Percentiles rank a stretch among this genome's conserved stretches.
Evolutionary conservation across 2,797 vertebrate species (phyloP).

Genomic region (Artibeus lituratus): DNA sequence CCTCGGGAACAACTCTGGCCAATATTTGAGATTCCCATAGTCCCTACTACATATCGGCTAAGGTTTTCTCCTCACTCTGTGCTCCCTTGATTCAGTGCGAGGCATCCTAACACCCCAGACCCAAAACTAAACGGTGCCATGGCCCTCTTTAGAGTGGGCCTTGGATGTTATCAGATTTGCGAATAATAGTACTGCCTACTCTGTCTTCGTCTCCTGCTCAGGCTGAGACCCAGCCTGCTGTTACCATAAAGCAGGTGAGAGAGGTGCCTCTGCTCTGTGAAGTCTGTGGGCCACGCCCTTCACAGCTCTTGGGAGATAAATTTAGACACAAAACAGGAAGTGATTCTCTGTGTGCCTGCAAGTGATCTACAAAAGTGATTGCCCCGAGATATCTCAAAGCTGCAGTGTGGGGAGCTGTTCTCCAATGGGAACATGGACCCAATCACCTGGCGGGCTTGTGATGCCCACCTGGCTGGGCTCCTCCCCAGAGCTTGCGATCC

Average conservation of each 20-base stretch:
- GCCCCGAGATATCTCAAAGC: slow-evolving; percentile 9
- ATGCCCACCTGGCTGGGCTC: not conserved
- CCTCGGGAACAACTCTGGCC: not conserved
- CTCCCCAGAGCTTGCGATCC: not conserved
- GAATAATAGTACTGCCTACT: not conserved
- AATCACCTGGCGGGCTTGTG: not conserved
- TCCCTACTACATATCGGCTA: not conserved
- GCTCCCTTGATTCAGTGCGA: not conserved
- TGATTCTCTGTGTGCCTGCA: slow-evolving; percentile 43
- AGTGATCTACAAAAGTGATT: slow-evolving; percentile 40
- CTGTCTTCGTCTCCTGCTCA: not conserved
- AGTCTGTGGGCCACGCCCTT: slow-evolving; percentile 16
- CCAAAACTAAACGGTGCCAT: not conserved
- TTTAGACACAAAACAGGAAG: slow-evolving; percentile 75
- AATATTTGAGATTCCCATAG: not conserved
- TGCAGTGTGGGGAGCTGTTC: not conserved
- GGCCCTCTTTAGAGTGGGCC: not conserved
- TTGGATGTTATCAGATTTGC: not conserved
- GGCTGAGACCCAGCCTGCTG: not conserved
- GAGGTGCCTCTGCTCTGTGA: not conserved
- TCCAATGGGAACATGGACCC: not conserved
- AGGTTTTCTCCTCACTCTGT: not conserved
- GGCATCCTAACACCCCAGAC: not conserved
- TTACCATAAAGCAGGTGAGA: not conserved
- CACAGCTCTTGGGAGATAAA: slow-evolving; percentile 64